phyloP scores from a whole-genome alignment of 2,888 invertebrate species.

The Corbicula japonica region DNA sequence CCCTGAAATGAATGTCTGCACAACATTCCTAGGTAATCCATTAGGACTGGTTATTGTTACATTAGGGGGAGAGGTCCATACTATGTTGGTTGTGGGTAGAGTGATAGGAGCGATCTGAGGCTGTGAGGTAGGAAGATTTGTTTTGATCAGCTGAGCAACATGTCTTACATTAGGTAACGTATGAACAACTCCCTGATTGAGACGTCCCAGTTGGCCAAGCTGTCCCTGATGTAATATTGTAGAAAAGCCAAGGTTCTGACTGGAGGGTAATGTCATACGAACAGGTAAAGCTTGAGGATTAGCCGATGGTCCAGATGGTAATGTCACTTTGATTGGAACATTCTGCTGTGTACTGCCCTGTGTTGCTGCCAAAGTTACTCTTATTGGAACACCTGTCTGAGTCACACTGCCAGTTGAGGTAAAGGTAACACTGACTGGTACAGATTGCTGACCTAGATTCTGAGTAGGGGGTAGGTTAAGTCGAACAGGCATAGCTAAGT shows the following conservation, averaged over 20 bases:
- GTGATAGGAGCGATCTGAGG: constrained; percentile 11
- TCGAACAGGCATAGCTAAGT: too few species aligned
- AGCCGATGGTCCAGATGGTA: too few species aligned
- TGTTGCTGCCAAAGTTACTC: too few species aligned
- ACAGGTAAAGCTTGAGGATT: too few species aligned
- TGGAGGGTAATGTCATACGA: constrained; percentile 8
- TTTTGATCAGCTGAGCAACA: constrained; percentile 44
- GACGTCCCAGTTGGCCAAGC: constrained; percentile 37
- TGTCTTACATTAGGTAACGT: constrained; percentile 30
- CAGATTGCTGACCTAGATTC: too few species aligned
- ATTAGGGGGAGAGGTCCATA: constrained; percentile 61
- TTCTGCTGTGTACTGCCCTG: too few species aligned
- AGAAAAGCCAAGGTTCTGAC: constrained; percentile 43
- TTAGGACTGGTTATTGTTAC: constrained; percentile 59
- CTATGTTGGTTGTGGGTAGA: constrained; percentile 56
- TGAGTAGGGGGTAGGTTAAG: too few species aligned
- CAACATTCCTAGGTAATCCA: constrained; percentile 44
- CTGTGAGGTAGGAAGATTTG: constrained; percentile 36
- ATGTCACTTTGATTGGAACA: too few species aligned
- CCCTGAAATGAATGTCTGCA: constrained; percentile 25
- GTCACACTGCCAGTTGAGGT: too few species aligned
- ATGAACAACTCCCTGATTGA: constrained; percentile 33
- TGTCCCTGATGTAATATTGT: constrained; percentile 52
- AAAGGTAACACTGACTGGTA: too few species aligned
- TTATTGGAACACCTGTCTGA: too few species aligned